Evolutionary conservation across 2,113 vertebrate genomes (phyloP).

Genomic region (Hippocampus zosterae): DNA sequence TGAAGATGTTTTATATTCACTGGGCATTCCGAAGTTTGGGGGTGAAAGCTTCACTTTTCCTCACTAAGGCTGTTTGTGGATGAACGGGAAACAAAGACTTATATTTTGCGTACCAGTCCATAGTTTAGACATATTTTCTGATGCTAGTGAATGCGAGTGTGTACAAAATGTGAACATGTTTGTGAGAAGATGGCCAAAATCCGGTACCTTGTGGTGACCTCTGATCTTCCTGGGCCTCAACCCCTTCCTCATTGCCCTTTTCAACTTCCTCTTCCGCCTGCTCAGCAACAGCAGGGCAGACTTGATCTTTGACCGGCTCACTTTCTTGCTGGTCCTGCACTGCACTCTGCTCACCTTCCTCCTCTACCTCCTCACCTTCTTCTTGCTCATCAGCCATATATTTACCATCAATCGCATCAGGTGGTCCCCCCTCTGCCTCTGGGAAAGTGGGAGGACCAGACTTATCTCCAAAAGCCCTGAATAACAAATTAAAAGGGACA

Average conservation of each 20-base stretch:
- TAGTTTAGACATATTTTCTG: too few species aligned
- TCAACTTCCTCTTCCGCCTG: constrained; percentile 36
- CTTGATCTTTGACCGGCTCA: constrained; percentile 25
- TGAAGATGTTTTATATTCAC: too few species aligned
- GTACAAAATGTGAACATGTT: background rate
- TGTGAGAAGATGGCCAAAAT: background rate
- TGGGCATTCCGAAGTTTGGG: too few species aligned
- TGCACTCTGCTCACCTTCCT: constrained; percentile 31
- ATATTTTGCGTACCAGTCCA: too few species aligned
- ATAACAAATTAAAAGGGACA: background rate
- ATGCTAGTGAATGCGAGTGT: background rate
- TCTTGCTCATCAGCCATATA: constrained; percentile 26
- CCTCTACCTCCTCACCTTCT: constrained; percentile 34
- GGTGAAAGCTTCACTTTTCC: too few species aligned
- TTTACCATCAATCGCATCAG: constrained; percentile 30
- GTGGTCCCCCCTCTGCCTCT: constrained; percentile 48
- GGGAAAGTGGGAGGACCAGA: constrained; percentile 79
- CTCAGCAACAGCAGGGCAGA: constrained; percentile 45
- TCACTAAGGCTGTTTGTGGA: too few species aligned
- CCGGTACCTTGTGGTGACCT: constrained; percentile 81
- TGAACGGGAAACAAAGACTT: too few species aligned
- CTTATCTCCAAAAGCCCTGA: constrained; percentile 89
- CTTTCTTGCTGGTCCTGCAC: constrained; percentile 18
- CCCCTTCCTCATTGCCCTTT: constrained; percentile 29
- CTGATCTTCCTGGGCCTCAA: constrained; percentile 54